phyloP scores from a whole-genome alignment of 2,113 vertebrate genomes.

The Dascyllus trimaculatus region DNA sequence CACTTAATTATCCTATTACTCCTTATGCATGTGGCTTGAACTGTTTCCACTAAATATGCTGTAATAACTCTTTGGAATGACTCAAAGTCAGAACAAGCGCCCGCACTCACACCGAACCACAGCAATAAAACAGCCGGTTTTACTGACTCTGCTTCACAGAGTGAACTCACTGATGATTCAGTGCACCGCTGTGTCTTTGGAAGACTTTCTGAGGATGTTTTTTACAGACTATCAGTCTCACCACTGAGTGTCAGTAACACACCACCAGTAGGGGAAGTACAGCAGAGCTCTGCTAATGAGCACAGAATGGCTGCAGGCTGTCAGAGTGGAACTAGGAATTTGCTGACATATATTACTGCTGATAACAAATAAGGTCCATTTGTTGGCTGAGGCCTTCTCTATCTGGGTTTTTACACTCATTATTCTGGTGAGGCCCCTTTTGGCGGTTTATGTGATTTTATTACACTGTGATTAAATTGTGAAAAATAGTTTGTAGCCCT shows the following conservation, averaged over 20 bases:
- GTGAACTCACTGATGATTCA: constrained; percentile 19
- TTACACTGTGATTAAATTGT: constrained; percentile 9
- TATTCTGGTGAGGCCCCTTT: constrained; percentile 29
- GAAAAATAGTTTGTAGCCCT: constrained; percentile 30
- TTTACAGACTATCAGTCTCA: constrained; percentile 13
- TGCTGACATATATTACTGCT: constrained; percentile 5
- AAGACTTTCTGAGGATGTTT: constrained; percentile 20
- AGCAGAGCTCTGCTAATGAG: constrained; percentile 12
- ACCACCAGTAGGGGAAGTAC: background rate
- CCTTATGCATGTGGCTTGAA: background rate
- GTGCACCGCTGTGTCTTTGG: constrained; percentile 19
- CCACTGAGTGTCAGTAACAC: constrained; percentile 73
- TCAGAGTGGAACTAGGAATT: background rate
- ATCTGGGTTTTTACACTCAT: constrained; percentile 50
- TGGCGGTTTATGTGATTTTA: constrained; percentile 18
- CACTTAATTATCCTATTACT: constrained; percentile 15
- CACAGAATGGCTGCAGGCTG: constrained; percentile 15
- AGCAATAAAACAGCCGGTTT: constrained; percentile 1
- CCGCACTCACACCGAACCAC: background rate
- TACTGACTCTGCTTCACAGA: background rate
- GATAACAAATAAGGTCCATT: constrained; percentile 12
- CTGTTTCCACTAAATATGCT: constrained; percentile 4
- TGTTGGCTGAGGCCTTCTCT: background rate
- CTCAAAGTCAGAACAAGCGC: constrained; percentile 34
- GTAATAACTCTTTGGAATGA: constrained; percentile 6